phyloP scores from a whole-genome alignment of 2,888 invertebrate species.

The Dugesia japonica region DNA sequence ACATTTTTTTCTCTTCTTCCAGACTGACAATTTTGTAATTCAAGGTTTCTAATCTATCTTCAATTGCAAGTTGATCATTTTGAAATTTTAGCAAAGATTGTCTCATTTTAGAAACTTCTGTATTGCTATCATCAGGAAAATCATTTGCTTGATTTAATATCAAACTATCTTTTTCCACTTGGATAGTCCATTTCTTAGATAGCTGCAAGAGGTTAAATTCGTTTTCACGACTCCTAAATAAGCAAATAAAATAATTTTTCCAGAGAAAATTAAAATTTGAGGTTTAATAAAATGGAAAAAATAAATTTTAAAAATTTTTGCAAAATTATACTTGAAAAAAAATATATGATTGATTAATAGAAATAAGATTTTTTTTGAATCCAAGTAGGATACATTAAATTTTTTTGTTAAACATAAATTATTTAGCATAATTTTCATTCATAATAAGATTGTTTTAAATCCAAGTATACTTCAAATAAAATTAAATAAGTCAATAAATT shows the following conservation, averaged over 20 bases:
- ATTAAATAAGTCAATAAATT: not conserved
- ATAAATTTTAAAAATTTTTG: not conserved
- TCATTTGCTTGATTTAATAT: conserved; percentile 45
- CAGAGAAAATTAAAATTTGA: not conserved
- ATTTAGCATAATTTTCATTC: too few relatives aligned
- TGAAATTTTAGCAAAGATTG: conserved; percentile 43
- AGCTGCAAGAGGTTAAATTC: conserved; percentile 42
- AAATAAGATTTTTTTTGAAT: too few relatives aligned
- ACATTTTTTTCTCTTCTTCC: conserved; percentile 44
- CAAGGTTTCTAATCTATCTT: conserved; percentile 46
- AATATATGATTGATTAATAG: not conserved
- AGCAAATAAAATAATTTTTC: not conserved
- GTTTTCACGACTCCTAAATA: conserved; percentile 41
- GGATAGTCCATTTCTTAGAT: conserved; percentile 41
- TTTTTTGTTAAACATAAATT: too few relatives aligned
- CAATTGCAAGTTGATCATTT: conserved; percentile 43
- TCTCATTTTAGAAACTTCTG: conserved; percentile 44
- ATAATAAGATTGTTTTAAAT: too few relatives aligned
- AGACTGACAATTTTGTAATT: conserved; percentile 46
- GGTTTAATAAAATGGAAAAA: not conserved
- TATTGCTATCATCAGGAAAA: conserved; percentile 45
- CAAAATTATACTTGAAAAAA: not conserved
- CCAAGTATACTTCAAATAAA: not conserved
- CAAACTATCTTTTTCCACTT: conserved; percentile 41
- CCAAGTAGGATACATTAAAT: too few relatives aligned